A percentile compares a stretch with the other conserved stretches of the same genome.
phyloP scores from a whole-genome alignment of 2,113 vertebrate genomes.

The Lathamus discolor region DNA sequence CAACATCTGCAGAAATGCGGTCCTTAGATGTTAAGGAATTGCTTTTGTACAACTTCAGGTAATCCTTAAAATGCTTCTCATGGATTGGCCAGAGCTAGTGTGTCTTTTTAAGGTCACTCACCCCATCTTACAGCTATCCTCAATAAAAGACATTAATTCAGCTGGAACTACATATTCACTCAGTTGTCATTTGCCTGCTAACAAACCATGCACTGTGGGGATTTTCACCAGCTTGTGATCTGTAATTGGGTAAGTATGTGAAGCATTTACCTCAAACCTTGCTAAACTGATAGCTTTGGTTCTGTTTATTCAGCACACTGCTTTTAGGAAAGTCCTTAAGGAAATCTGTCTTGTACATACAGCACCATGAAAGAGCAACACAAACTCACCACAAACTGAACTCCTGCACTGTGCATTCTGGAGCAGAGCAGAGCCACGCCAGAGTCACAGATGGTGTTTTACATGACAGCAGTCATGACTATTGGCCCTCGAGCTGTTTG shows the following conservation, averaged over 20 bases:
- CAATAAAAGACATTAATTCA: background rate
- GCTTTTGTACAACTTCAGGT: background rate
- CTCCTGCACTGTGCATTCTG: conserved; percentile 29
- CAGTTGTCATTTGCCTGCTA: background rate
- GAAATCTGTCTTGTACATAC: background rate
- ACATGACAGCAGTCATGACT: conserved; percentile 46
- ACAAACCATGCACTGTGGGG: background rate
- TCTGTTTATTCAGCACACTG: background rate
- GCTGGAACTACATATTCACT: background rate
- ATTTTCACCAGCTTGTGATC: background rate
- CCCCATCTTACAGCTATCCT: background rate
- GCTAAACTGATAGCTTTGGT: background rate
- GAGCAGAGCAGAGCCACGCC: conserved; percentile 23
- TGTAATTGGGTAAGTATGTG: background rate
- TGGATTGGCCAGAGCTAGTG: background rate
- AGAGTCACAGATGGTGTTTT: conserved; percentile 62
- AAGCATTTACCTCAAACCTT: background rate
- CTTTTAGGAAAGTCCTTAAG: background rate
- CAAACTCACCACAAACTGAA: background rate
- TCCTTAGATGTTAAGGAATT: background rate
- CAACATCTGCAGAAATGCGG: background rate
- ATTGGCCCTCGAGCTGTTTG: conserved; percentile 41
- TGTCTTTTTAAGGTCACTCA: background rate
- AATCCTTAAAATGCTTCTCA: background rate
- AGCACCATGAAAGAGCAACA: background rate